Evolutionary conservation across 2,113 vertebrate species (phyloP).

Genomic region (Tursiops truncatus): DNA sequence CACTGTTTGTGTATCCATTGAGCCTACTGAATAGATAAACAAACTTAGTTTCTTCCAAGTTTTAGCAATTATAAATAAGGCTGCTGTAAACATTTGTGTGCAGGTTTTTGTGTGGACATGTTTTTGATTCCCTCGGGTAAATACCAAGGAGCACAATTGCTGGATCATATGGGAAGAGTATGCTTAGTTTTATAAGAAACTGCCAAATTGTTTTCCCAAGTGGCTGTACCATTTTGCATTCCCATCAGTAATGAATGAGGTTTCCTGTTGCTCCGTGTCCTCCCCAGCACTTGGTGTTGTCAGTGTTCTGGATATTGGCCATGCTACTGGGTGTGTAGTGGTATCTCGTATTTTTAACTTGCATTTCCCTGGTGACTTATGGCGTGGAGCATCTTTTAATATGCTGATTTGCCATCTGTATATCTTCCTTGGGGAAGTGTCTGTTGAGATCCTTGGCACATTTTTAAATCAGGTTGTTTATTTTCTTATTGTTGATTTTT

Average conservation of each 20-base stretch:
- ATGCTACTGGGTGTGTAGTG: neutral
- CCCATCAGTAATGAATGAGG: neutral
- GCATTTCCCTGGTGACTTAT: neutral
- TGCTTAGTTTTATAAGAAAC: neutral
- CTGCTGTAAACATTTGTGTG: neutral
- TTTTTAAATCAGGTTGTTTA: neutral
- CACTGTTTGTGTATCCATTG: neutral
- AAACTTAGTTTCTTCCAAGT: neutral
- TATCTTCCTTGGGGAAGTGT: neutral
- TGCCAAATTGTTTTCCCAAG: neutral
- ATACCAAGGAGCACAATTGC: neutral
- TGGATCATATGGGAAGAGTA: neutral
- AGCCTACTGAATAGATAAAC: neutral
- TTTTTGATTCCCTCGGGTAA: neutral
- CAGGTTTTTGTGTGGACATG: neutral
- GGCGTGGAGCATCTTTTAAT: neutral
- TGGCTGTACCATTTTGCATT: neutral
- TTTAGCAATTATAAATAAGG: neutral
- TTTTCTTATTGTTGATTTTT: neutral
- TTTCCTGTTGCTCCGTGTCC: neutral
- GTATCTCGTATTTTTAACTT: neutral
- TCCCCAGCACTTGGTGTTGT: neutral
- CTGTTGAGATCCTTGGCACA: neutral
- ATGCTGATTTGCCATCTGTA: neutral
- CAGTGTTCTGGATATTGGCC: neutral